These are phyloP conservation scores for Semicossyphus pulcher DNA, from an alignment of 2,113 vertebrate genomes.

Conservation along the genomic window DNA sequence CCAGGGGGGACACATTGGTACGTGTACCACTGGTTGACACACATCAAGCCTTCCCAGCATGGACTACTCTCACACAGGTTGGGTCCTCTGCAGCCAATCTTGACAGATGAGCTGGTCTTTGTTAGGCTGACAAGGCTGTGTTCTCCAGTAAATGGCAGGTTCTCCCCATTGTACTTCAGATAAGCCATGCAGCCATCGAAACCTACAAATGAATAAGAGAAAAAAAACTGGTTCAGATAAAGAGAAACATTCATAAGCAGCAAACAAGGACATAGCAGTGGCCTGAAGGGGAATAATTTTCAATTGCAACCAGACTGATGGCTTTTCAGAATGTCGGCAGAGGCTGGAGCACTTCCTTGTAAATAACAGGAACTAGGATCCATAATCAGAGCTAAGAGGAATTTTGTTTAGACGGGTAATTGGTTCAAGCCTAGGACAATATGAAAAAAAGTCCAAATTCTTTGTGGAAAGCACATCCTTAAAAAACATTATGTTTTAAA, in stretches of 20 bases:
- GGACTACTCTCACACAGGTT: conserved; percentile 93
- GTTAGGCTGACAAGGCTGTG: conserved; percentile 88
- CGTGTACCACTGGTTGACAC: conserved; percentile 94
- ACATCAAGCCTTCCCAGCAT: conserved; percentile 93
- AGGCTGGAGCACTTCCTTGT: conserved; percentile 34
- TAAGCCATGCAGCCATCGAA: conserved; percentile 94
- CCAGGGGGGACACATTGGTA: conserved; percentile 93
- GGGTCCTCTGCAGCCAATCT: conserved; percentile 93
- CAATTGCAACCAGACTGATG: conserved; percentile 39
- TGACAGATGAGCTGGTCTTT: conserved; percentile 88
- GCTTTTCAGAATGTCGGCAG: conserved; percentile 46
- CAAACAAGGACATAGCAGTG: conserved; percentile 30
- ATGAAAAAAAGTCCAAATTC: conserved; percentile 13
- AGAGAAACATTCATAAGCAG: conserved; percentile 47
- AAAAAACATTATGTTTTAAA: neutral
- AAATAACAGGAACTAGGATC: conserved; percentile 64
- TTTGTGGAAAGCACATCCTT: conserved; percentile 40
- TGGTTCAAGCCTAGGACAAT: conserved; percentile 56
- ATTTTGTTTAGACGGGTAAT: conserved; percentile 72
- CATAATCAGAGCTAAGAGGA: conserved; percentile 63
- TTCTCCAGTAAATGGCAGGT: conserved; percentile 90
- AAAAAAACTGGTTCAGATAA: conserved; percentile 45
- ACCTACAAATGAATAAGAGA: conserved; percentile 78
- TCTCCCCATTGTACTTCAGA: conserved; percentile 90
- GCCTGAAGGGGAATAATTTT: conserved; percentile 34